Conservation (phyloP, 1,140 invertebrate genomes). For the Magallana gigas region DNA sequence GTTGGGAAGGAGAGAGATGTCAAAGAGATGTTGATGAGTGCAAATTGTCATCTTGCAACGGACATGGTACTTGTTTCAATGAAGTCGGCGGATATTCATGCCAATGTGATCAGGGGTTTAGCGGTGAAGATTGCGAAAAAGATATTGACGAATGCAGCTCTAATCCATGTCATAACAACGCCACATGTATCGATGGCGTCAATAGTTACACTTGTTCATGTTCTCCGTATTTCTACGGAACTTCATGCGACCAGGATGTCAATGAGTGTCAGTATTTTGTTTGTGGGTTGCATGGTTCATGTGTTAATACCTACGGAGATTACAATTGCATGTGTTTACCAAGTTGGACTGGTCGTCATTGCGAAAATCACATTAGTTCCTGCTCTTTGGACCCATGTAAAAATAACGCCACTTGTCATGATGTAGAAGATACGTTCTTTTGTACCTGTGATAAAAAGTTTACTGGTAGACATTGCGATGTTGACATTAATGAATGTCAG, state of each 20-base stretch:
- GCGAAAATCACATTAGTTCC: background rate
- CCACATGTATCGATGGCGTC: slow-evolving; percentile 43
- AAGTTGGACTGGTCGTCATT: slow-evolving; percentile 36
- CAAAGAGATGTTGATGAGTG: slow-evolving; percentile 52
- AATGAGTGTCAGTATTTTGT: slow-evolving; percentile 19
- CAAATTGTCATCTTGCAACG: slow-evolving; percentile 20
- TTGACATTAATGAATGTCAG: slow-evolving; percentile 35
- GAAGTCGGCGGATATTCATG: background rate
- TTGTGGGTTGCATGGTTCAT: slow-evolving; percentile 1
- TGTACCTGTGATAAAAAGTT: slow-evolving; percentile 12
- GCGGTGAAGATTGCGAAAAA: background rate
- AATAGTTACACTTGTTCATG: slow-evolving; percentile 50
- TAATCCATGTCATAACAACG: slow-evolving; percentile 35
- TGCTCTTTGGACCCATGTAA: slow-evolving; percentile 31
- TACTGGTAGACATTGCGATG: slow-evolving; percentile 19
- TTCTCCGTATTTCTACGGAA: slow-evolving; percentile 35
- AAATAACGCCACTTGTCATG: slow-evolving; percentile 46
- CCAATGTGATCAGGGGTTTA: background rate
- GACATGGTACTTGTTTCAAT: slow-evolving; percentile 63
- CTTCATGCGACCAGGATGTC: slow-evolving; percentile 33
- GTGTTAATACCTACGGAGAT: background rate
- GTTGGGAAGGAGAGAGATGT: slow-evolving; percentile 47
- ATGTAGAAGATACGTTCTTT: slow-evolving; percentile 45
- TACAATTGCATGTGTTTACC: slow-evolving; percentile 21
- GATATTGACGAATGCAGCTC: background rate